Conservation (phyloP, 2,113 vertebrate species). For the Eonycteris spelaea region DNA sequence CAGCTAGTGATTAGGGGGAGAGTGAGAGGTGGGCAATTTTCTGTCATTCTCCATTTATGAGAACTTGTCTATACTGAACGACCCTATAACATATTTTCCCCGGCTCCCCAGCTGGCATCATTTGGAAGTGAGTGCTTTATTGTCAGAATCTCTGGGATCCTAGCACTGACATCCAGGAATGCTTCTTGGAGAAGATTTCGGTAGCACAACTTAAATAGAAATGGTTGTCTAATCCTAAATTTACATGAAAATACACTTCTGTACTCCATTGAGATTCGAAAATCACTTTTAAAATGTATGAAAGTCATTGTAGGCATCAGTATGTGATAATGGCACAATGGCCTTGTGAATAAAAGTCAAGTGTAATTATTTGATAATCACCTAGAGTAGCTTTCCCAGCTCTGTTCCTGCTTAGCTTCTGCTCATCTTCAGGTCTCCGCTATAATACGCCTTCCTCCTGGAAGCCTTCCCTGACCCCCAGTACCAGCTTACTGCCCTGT, state of each 20-base stretch:
- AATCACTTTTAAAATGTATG: not conserved
- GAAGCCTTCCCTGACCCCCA: not conserved
- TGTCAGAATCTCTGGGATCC: not conserved
- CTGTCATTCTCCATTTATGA: not conserved
- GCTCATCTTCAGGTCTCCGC: not conserved
- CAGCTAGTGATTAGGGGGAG: not conserved
- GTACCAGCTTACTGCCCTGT: not conserved
- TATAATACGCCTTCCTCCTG: not conserved
- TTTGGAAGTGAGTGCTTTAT: not conserved
- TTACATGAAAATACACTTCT: constrained; percentile 42
- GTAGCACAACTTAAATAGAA: not conserved
- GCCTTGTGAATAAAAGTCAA: not conserved
- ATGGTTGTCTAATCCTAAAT: not conserved
- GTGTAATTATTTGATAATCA: not conserved
- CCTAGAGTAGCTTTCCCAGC: not conserved
- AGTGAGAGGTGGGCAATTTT: not conserved
- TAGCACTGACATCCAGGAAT: not conserved
- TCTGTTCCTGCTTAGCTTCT: not conserved
- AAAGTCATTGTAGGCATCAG: not conserved
- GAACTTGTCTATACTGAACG: not conserved
- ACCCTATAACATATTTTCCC: fast-evolving
- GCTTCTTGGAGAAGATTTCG: not conserved
- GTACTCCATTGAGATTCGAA: not conserved
- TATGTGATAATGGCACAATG: not conserved
- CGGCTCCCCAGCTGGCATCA: fast-evolving